Conservation (phyloP, 2,888 invertebrate genomes). For the Cybosia mesomella region DNA sequence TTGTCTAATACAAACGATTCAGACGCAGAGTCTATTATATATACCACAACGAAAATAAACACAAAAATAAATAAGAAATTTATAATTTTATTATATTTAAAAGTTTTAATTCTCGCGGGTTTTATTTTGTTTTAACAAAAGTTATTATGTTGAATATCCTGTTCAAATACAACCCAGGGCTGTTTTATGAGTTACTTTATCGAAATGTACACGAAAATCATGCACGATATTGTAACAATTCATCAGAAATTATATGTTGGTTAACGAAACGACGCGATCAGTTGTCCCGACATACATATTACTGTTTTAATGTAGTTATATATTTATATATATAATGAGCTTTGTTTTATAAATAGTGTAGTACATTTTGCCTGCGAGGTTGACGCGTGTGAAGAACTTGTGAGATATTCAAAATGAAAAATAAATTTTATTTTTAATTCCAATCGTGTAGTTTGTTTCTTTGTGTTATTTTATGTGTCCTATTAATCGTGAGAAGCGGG, state of each 20-base stretch:
- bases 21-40: not conserved
- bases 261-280: constrained; percentile 51
- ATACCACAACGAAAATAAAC: not conserved
- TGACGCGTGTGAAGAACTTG: constrained; percentile 73
- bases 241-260: not conserved
- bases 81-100: not conserved
- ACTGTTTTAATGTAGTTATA: constrained; percentile 79
- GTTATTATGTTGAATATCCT: constrained; percentile 14
- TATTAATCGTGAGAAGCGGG: not conserved
- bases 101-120: not conserved
- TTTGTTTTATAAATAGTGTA: constrained; percentile 81
- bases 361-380: constrained; percentile 67
- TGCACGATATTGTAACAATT: not conserved
- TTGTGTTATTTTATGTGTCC: constrained; percentile 23
- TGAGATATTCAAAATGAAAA: constrained; percentile 83
- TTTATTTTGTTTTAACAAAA: not conserved
- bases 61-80: not conserved
- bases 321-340: constrained; percentile 81
- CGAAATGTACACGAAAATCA: constrained; percentile 4
- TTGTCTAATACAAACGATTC: not conserved
- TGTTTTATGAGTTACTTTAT: constrained; percentile 8
- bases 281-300: constrained; percentile 58
- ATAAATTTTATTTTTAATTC: constrained; percentile 87
- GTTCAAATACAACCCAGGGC: constrained; percentile 17
- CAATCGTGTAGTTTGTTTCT: constrained; percentile 60